phyloP scores from a whole-genome alignment of 2,888 invertebrate species.

The Orthosia cruda region DNA sequence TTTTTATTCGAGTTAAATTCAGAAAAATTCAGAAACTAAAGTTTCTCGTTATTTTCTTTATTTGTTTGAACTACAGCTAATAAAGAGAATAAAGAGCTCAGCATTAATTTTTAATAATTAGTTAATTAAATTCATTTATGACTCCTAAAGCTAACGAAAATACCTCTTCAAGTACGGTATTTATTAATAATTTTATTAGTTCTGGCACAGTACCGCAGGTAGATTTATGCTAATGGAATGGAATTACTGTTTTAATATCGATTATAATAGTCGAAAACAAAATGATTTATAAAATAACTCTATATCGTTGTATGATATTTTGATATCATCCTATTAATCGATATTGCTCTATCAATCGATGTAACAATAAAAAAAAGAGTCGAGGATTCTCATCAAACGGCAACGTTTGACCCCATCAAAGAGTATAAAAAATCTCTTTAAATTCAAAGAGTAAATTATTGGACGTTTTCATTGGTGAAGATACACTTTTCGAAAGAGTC shows the following conservation, averaged over 20 bases:
- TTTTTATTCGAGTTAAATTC: slow-evolving; percentile 15
- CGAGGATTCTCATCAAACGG: neutral
- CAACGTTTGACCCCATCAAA: no score
- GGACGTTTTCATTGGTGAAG: no score
- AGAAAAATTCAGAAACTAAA: neutral
- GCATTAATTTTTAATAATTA: slow-evolving; percentile 29
- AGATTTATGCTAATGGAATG: slow-evolving; percentile 29
- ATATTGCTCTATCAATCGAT: no score
- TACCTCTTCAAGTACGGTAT: slow-evolving; percentile 31
- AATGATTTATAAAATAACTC: neutral
- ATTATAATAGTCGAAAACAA: neutral
- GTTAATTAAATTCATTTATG: slow-evolving; percentile 47
- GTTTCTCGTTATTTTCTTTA: neutral
- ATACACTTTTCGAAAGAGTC: no score
- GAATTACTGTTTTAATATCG: slow-evolving; percentile 18
- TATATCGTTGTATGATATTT: neutral
- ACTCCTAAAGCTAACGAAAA: slow-evolving; percentile 42
- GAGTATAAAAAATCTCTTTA: no score
- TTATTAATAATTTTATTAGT: slow-evolving; percentile 37
- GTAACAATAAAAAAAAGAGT: no score
- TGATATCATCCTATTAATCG: no score
- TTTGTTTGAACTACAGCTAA: slow-evolving; percentile 10
- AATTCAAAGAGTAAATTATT: no score
- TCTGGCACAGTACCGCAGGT: slow-evolving; percentile 12
- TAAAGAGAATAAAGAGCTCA: slow-evolving; percentile 3